Evolutionary conservation across 1,140 invertebrate species (phyloP).

Genomic region (Zaprionus kolodkinae): DNA sequence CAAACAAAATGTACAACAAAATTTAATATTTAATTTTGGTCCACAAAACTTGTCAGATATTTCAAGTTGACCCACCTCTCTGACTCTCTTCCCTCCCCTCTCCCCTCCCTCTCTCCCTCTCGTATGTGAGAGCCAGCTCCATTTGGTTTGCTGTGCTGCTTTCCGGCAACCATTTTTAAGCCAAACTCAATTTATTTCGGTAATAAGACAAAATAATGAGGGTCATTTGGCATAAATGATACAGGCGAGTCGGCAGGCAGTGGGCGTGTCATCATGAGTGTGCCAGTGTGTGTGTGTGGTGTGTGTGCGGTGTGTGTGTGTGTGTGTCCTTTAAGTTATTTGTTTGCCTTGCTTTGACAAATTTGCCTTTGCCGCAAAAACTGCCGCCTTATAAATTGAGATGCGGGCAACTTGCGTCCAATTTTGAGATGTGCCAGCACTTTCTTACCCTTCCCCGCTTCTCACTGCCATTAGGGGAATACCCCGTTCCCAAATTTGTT

Average conservation of each 20-base stretch:
- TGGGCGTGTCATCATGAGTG: conserved; percentile 11
- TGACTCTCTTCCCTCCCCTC: conserved; percentile 17
- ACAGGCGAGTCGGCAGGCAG: conserved; percentile 16
- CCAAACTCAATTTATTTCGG: conserved; percentile 81
- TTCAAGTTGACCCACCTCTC: conserved; percentile 26
- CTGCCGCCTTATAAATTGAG: conserved; percentile 52
- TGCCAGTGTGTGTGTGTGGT: neutral
- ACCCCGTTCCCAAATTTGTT: neutral
- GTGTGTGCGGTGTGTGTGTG: conserved; percentile 4
- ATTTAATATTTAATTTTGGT: conserved; percentile 73
- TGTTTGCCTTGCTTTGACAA: conserved; percentile 68
- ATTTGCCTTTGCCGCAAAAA: conserved; percentile 59
- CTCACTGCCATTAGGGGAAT: neutral
- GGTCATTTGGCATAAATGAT: conserved; percentile 80
- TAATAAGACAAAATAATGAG: conserved; percentile 79
- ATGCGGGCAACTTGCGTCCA: conserved; percentile 25
- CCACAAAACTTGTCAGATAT: conserved; percentile 16
- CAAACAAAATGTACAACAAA: conserved; percentile 46
- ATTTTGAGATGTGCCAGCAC: conserved; percentile 5
- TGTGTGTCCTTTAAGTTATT: conserved; percentile 63
- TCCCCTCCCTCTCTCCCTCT: too few species aligned
- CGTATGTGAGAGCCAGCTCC: neutral
- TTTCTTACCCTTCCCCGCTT: neutral
- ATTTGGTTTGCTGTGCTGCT: neutral
- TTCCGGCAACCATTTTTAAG: conserved; percentile 48